phyloP scores from a whole-genome alignment of 2,888 invertebrate species.

The Liopterus haemorrhoidalis region DNA sequence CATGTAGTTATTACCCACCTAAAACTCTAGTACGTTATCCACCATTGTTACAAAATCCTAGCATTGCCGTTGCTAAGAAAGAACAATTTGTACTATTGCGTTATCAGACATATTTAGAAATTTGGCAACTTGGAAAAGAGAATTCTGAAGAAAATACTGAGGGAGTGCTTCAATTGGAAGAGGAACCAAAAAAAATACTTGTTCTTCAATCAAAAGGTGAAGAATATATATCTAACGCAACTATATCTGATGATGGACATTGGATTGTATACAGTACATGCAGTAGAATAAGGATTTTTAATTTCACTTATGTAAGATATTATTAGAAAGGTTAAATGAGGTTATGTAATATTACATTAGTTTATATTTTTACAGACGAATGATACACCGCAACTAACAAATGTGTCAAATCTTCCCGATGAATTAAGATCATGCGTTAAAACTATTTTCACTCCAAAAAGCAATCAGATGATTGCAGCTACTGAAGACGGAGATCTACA shows the following conservation, averaged over 20 bases:
- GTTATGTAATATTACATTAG: not conserved
- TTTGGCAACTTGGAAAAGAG: conserved; percentile 57
- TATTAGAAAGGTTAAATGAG: conserved; percentile 17
- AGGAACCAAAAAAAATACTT: conserved; percentile 62
- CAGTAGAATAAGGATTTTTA: conserved; percentile 59
- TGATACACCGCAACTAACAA: conserved; percentile 37
- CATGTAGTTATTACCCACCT: conserved; percentile 64
- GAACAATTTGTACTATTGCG: conserved; percentile 55
- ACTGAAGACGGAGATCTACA: conserved; percentile 43
- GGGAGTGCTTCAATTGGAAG: conserved; percentile 42
- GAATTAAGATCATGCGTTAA: conserved; percentile 42
- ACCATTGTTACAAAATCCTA: conserved; percentile 60
- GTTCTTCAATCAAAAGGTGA: conserved; percentile 59
- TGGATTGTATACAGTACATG: conserved; percentile 72
- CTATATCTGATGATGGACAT: conserved; percentile 64
- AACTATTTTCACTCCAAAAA: conserved; percentile 45
- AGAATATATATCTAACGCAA: conserved; percentile 64
- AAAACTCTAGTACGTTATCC: conserved; percentile 64
- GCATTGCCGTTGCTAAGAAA: conserved; percentile 50
- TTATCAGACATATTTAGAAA: conserved; percentile 50
- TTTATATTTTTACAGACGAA: conserved; percentile 31
- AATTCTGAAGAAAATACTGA: conserved; percentile 38
- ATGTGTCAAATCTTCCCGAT: conserved; percentile 42
- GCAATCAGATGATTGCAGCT: conserved; percentile 44
- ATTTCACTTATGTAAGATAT: conserved; percentile 52